Evolutionary conservation across 2,113 vertebrate species (phyloP), one percentile per base, ranked within the genome.

Genomic region (Rhinopomastus cyanomelas): DNA sequence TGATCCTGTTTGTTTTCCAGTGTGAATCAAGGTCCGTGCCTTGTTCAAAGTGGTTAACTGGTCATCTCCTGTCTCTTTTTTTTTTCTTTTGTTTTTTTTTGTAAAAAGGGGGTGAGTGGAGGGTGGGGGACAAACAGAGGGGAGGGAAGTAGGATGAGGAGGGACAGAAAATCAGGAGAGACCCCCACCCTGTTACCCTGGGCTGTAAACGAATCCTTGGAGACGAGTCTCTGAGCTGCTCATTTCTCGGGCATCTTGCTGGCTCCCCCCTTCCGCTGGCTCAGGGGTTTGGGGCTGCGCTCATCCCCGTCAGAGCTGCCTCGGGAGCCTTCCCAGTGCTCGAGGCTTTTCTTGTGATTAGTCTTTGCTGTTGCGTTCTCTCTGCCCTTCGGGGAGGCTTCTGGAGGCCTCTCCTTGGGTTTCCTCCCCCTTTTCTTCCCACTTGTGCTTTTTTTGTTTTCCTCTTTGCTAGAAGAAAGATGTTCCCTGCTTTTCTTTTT

Each of bases 371-470:
- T 55, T 72, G 71, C 11, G 12, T 52, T 92, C 56, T 96, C 96
- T 93, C 69, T 95, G 86, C 80, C 85, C 56, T 93, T 96, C 20
- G 37, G 73, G 30, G 52, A 64, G 9, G 60, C 93, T 94, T 97
- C 97, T 0, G 89, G 85, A 66, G 96, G 96, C 37, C 96, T 98
- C 86, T 99, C 98, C 96, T 99, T 99, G 64, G 98, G 98, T 88
- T 99, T 99, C 53, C 98, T 98, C 19, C 98, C 99, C 57, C 98
- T 97, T 91, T 98, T 99, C 96, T 98, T 99, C 53, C 98, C 98
- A 0, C 94, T 96, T 71, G 97, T 96, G 68, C 95, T 97, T 68
- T 96, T 98, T 34, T 97, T 98, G 90, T 97, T 98, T 85, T 98
- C 96, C 82, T 98, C 98, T 32, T 96, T 97, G 94, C 91, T 97